Percentiles rank a stretch among this genome's conserved stretches.
Evolutionary conservation across 2,888 invertebrate species (phyloP).

Genomic region (Acrocera orbiculus): DNA sequence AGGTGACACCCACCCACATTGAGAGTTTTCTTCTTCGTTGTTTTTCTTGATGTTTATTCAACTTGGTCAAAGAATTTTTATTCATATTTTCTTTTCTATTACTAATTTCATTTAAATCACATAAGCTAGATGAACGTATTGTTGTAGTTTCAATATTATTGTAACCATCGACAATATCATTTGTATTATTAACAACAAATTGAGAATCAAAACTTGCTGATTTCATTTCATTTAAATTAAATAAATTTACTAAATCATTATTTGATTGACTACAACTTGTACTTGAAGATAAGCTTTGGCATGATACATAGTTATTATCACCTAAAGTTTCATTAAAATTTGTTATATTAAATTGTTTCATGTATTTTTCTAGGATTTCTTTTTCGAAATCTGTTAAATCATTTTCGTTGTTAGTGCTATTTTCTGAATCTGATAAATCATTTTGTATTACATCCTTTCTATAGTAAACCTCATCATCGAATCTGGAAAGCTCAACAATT

Average conservation of each 20-base stretch:
- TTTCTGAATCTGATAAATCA: no score
- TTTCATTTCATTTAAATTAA: no score
- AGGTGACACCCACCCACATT: conserved; percentile 74
- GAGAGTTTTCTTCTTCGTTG: conserved; percentile 38
- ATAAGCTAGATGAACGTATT: not conserved
- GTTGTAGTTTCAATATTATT: no score
- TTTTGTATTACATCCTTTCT: no score
- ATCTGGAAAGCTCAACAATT: no score
- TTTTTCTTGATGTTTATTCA: not conserved
- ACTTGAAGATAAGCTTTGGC: no score
- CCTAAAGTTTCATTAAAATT: not conserved
- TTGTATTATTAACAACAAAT: not conserved
- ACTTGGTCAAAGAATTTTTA: not conserved
- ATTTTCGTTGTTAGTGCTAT: conserved; percentile 5
- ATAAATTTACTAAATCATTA: no score
- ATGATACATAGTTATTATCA: not conserved
- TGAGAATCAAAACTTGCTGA: not conserved
- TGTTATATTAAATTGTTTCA: conserved; percentile 6
- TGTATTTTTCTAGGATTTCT: conserved; percentile 13
- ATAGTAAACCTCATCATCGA: no score
- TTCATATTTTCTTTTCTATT: no score
- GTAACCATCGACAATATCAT: not conserved
- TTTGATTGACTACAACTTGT: no score
- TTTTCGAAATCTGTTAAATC: conserved; percentile 14
- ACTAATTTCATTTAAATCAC: no score